Conservation (phyloP, 2,113 vertebrate genomes). For the Tychaedon coryphoeus region DNA sequence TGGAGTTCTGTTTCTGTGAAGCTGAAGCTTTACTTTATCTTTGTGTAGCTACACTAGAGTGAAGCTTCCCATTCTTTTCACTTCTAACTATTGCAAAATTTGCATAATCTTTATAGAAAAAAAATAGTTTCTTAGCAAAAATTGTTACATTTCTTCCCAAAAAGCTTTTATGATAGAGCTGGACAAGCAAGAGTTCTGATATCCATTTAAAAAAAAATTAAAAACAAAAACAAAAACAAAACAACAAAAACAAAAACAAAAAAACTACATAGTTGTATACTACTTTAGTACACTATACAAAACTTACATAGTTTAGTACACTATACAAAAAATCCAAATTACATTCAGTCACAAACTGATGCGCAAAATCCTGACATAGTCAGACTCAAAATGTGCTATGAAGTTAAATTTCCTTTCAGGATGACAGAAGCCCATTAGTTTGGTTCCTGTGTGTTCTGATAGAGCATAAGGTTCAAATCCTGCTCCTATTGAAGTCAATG, state of each 20-base stretch:
- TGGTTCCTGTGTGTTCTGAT: constrained; percentile 13
- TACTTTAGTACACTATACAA: not conserved
- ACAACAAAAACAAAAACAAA: not conserved
- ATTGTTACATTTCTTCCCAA: not conserved
- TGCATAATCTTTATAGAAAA: not conserved
- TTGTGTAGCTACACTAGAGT: not conserved
- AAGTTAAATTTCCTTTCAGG: not conserved
- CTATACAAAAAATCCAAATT: not conserved
- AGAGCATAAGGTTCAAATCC: constrained; percentile 64
- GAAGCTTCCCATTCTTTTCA: not conserved
- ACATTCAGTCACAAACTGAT: not conserved
- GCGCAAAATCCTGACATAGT: not conserved
- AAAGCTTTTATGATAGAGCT: not conserved
- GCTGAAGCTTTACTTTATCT: not conserved
- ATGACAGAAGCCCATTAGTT: not conserved
- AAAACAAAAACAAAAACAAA: too few species aligned
- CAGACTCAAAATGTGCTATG: not conserved
- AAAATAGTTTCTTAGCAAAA: not conserved
- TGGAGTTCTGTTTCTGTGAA: not conserved
- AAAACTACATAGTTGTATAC: not conserved
- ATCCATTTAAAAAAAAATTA: not conserved
- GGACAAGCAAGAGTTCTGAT: not conserved
- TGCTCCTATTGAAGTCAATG: constrained; percentile 63
- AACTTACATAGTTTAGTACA: not conserved
- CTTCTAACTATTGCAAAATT: not conserved